These are phyloP conservation scores for Hermatobates lingyangjiaoensis DNA, from an alignment of 1,140 invertebrate genomes.

Conservation along the genomic window DNA sequence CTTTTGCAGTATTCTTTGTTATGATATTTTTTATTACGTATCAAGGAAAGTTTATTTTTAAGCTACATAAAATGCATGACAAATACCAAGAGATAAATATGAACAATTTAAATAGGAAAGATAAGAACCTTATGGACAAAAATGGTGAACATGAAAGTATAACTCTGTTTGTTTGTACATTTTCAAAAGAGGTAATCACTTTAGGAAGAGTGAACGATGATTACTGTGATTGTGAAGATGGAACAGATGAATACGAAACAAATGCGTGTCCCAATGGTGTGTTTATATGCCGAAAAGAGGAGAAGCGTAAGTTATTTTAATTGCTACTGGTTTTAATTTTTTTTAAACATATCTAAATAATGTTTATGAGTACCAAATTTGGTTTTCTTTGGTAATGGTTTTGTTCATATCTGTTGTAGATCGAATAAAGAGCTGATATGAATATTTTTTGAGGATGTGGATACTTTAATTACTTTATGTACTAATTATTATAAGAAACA, in stretches of 20 bases:
- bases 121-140: not conserved
- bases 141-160: not conserved
- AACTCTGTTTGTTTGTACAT: not conserved
- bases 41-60: not conserved
- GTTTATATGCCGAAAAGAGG: slow-evolving; percentile 54
- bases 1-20: not conserved
- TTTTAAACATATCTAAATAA: no score
- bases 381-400: no score
- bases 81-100: not conserved
- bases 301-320: no score
- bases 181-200: not conserved
- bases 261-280: slow-evolving; percentile 62
- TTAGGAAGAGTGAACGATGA: slow-evolving; percentile 66
- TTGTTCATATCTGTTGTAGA: no score
- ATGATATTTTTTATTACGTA: not conserved
- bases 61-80: no score
- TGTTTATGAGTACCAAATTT: no score
- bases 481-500: no score
- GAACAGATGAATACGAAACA: slow-evolving; percentile 79
- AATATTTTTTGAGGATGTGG: no score
- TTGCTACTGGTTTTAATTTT: no score
- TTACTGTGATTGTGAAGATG: slow-evolving; percentile 82
- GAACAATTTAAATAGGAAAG: not conserved
- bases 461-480: no score
- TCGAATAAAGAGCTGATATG: no score